Conservation (phyloP, 92 coral and sea anemone genomes). For the Epizoanthus scotinus region DNA sequence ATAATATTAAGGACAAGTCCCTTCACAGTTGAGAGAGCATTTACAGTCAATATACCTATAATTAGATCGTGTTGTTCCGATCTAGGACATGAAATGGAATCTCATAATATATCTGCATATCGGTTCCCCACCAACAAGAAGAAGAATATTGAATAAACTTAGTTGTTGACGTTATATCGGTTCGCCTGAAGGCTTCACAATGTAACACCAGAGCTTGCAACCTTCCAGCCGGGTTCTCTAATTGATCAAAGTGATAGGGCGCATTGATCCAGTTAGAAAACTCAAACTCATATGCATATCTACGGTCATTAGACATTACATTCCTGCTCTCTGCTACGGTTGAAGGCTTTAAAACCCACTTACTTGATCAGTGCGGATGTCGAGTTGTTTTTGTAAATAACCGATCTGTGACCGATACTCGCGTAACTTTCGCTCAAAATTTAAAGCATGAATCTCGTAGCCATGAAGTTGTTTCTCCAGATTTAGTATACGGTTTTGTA, state of each 20-base stretch:
- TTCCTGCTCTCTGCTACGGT: constrained; percentile 44
- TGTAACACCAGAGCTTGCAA: constrained; percentile 37
- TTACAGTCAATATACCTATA: constrained; percentile 31
- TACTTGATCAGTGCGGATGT: constrained; percentile 88
- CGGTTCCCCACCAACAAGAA: constrained; percentile 31
- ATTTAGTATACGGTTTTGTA: constrained; percentile 92
- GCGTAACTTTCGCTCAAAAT: constrained; percentile 87
- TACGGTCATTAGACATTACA: constrained; percentile 48
- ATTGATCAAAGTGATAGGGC: constrained; percentile 66
- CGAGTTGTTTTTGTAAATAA: constrained; percentile 76
- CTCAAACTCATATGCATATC: constrained; percentile 40
- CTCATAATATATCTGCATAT: constrained; percentile 10
- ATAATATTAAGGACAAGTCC: constrained; percentile 40
- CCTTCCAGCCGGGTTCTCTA: constrained; percentile 55
- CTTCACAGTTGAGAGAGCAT: constrained; percentile 72
- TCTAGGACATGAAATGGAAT: constrained; percentile 16
- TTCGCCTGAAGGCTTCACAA: constrained; percentile 51
- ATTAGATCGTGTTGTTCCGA: constrained; percentile 24
- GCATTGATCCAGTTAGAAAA: constrained; percentile 53
- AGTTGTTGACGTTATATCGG: constrained; percentile 48
- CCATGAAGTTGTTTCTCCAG: constrained; percentile 92
- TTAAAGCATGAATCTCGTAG: constrained; percentile 93
- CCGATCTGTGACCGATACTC: constrained; percentile 96
- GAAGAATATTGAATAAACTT: constrained; percentile 29
- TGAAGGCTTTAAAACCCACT: constrained; percentile 52